Conservation (phyloP, 53 echinoderm and acorn worm genomes). For the Paelopatides confundens region DNA sequence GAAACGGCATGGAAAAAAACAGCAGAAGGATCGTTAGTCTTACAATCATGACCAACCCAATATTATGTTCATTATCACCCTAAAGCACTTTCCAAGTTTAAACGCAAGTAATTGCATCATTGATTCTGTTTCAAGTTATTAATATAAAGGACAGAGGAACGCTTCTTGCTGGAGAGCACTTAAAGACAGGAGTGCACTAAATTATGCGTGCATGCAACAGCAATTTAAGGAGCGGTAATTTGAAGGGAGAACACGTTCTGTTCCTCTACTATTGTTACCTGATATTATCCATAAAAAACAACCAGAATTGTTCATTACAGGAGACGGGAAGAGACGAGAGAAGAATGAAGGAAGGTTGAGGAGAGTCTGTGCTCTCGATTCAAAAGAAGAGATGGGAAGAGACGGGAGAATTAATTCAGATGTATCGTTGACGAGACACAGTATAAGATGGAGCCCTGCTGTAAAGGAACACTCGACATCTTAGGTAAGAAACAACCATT, state of each 20-base stretch:
- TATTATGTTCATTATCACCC: constrained; percentile 37
- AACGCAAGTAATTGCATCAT: constrained; percentile 45
- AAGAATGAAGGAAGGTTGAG: not conserved
- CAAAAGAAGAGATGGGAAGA: not conserved
- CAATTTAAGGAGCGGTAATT: constrained; percentile 43
- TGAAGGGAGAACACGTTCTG: constrained; percentile 28
- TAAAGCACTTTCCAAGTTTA: constrained; percentile 37
- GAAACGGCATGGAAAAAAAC: constrained; percentile 45
- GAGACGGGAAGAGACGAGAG: not conserved
- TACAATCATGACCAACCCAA: constrained; percentile 32
- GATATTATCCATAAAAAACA: constrained; percentile 35
- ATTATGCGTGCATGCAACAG: constrained; percentile 49
- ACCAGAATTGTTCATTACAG: constrained; percentile 32
- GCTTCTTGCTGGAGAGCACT: constrained; percentile 3
- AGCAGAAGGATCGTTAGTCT: constrained; percentile 26
- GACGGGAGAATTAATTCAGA: not conserved
- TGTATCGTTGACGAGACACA: not conserved
- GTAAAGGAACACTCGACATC: not conserved
- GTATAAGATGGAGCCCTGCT: not conserved
- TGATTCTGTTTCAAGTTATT: constrained; percentile 49
- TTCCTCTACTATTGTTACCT: constrained; percentile 37
- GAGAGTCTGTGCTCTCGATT: not conserved
- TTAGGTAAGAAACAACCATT: not conserved
- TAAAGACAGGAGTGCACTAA: constrained; percentile 33
- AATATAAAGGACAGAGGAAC: constrained; percentile 22